Base-by-base conservation (phyloP, 2,888 invertebrate genomes). In the Apodemia hepburni region DNA sequence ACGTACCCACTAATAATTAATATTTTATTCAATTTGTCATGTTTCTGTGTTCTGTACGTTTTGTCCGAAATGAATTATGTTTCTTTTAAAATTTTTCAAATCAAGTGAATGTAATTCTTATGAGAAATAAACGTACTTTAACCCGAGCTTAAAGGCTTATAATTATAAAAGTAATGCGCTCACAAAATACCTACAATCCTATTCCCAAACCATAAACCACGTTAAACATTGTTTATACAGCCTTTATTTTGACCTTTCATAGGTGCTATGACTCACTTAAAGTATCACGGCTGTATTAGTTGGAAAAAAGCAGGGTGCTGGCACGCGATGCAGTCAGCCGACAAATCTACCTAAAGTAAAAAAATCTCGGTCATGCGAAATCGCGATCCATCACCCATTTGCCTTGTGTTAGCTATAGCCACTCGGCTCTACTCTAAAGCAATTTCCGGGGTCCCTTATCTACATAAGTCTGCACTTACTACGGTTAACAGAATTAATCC, bases 331-430 rank as follows among this genome's bases (percentile, higher is more conserved):
- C 73, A 63, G 60, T 63, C 65, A 60, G 58, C 67, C 61, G 57
- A 60, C 66, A 66, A 67, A 79, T 79, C 79, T 77, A 80, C 78
- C 82, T 79, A 79, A 82, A 80, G 85, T 87, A 88, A 90, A 88
- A 90, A 90, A 89, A 88, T 89, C 82, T 73, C 78, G 85, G 89
- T 86, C 90, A 91, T 90, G 90, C 90, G 80, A 91, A 82, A 73
- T 68, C 68, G 75, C 84, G 75, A 91, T 91, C 88, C 85, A 91
- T 91, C 90, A 91, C 83, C 84, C 77, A 87, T 84, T 87, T 82
- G 75, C 79, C 80, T 80, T 80, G 79, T 54, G 54, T 77, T 81
- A 78, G 82, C 84, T 79, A 78, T 81, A 76, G 82, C 81, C 82
- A 82, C 82, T 82, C 81, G 75, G 81, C 79, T 80, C 81, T 84